phyloP scores from a whole-genome alignment of 2,888 invertebrate genomes.

The Arge pagana region DNA sequence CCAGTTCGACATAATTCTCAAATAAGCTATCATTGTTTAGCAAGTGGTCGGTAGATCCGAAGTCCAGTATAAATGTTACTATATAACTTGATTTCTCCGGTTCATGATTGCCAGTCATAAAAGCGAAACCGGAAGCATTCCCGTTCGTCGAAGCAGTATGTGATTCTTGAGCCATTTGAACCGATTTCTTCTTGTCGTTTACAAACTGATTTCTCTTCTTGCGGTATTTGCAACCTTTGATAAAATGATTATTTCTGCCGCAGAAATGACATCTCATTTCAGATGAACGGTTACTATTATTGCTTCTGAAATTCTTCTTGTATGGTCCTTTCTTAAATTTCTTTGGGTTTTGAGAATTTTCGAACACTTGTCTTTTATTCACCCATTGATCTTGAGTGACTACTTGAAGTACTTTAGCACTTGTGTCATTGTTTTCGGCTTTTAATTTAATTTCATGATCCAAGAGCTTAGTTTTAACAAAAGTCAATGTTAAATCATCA shows the following conservation, averaged over 20 bases:
- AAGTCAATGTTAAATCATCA: background rate
- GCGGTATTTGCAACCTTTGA: no score
- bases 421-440: background rate
- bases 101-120: slow-evolving; percentile 10
- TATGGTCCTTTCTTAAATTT: no score
- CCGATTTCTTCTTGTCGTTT: no score
- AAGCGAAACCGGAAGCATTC: slow-evolving; percentile 9
- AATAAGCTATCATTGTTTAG: background rate
- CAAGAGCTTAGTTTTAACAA: background rate
- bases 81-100: background rate
- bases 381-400: no score
- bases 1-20: background rate
- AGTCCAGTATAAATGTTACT: slow-evolving; percentile 9
- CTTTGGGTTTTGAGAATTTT: no score
- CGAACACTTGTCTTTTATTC: no score
- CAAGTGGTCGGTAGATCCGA: background rate
- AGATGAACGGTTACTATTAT: no score
- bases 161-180: slow-evolving; percentile 23
- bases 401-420: background rate
- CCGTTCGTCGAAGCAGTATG: no score
- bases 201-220: no score
- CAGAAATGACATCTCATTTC: no score
- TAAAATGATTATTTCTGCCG: no score
- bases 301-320: no score
- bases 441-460: background rate